Conservation (phyloP, 2,888 invertebrate genomes). For the Unio delphinus region DNA sequence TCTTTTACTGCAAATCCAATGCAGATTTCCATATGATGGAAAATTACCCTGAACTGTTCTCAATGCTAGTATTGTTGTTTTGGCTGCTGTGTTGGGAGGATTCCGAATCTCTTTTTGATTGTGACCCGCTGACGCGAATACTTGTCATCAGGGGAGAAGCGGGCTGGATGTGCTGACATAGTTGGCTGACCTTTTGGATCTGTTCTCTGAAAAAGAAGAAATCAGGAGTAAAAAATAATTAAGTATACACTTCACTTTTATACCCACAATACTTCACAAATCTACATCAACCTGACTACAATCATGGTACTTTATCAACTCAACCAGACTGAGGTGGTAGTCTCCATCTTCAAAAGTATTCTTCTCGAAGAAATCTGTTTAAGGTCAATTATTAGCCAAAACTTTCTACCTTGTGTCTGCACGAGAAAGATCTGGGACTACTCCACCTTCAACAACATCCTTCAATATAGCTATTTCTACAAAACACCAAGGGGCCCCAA, state of each 20-base stretch:
- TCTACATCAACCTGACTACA: not conserved
- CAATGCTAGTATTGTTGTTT: slow-evolving; percentile 33
- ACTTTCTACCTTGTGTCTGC: no score
- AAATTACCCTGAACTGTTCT: no score
- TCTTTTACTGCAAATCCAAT: no score
- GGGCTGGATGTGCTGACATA: slow-evolving; percentile 91
- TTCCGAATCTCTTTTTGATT: slow-evolving; percentile 90
- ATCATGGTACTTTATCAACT: not conserved
- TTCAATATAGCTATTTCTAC: no score
- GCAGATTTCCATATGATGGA: no score
- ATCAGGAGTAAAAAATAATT: not conserved
- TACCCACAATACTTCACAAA: not conserved
- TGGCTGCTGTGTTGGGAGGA: slow-evolving; percentile 88
- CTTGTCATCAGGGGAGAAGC: slow-evolving; percentile 96
- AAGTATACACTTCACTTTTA: not conserved
- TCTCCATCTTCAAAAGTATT: slow-evolving; percentile 47
- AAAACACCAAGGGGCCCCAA: no score
- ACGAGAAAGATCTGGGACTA: no score
- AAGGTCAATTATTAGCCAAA: no score
- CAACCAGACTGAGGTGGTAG: not conserved
- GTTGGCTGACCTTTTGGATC: slow-evolving; percentile 87
- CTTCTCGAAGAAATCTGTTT: no score
- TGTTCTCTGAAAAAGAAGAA: slow-evolving; percentile 78
- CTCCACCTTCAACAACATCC: no score
- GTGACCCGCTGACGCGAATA: slow-evolving; percentile 90